phyloP scores from a whole-genome alignment of 2,797 vertebrate genomes.

The Oreochromis grahami region DNA sequence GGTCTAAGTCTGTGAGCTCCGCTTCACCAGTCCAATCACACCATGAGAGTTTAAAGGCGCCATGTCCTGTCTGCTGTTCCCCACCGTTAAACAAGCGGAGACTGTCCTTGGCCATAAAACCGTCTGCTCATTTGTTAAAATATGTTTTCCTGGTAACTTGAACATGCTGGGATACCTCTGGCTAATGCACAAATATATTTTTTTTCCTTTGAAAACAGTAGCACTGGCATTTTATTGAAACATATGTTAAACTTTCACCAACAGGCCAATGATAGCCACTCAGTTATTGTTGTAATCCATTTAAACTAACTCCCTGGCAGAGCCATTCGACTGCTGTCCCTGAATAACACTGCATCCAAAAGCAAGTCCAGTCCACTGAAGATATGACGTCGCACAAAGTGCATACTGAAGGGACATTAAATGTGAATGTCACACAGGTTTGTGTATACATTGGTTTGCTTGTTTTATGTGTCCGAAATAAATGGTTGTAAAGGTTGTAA shows the following conservation, averaged over 20 bases:
- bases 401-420: neutral
- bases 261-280: neutral
- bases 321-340: neutral
- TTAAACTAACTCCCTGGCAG: neutral
- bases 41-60: neutral
- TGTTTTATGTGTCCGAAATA: neutral
- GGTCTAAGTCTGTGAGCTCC: constrained; percentile 19
- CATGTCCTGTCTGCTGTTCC: neutral
- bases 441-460: neutral
- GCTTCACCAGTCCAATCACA: constrained; percentile 25
- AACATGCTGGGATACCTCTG: neutral
- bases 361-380: neutral
- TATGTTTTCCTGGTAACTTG: neutral
- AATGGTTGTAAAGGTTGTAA: neutral
- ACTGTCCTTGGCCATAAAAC: neutral
- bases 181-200: neutral
- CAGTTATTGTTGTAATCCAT: neutral
- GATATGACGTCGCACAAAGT: neutral
- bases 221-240: neutral
- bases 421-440: neutral
- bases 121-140: neutral
- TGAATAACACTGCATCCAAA: neutral
- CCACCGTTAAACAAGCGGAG: neutral
- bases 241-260: neutral
- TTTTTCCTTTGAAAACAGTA: neutral